Percentiles rank a stretch among this genome's conserved stretches.
Evolutionary conservation across 2,888 invertebrate genomes (phyloP).

Genomic region (Melanotus villosus): DNA sequence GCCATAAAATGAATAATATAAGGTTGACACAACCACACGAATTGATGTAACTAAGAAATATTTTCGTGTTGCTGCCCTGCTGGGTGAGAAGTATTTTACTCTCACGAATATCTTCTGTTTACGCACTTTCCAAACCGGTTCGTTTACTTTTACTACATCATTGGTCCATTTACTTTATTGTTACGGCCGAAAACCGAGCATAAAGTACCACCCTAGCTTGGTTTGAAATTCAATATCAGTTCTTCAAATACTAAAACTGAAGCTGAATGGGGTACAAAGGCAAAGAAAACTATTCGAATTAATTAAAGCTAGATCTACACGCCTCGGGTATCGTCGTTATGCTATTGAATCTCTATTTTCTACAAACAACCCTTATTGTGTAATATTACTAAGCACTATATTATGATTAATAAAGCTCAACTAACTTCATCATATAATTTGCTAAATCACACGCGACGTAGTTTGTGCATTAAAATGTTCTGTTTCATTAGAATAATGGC

Average conservation of each 20-base stretch:
- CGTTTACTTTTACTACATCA: slow-evolving; percentile 10
- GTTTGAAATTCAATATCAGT: neutral
- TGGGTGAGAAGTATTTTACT: neutral
- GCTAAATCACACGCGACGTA: too few species aligned
- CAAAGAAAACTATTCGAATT: neutral
- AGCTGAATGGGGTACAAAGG: neutral
- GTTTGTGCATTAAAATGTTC: too few species aligned
- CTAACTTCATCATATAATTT: too few species aligned
- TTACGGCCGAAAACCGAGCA: slow-evolving; percentile 2
- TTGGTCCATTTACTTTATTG: slow-evolving; percentile 7
- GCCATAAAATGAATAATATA: neutral
- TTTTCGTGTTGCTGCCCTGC: slow-evolving; percentile 3
- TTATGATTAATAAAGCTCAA: too few species aligned
- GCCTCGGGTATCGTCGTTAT: neutral
- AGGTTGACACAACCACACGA: neutral
- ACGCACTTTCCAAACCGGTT: slow-evolving; percentile 3
- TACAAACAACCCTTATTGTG: too few species aligned
- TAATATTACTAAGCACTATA: too few species aligned
- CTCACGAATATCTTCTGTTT: slow-evolving; percentile 17
- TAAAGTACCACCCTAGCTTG: neutral
- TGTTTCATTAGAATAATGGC: too few species aligned
- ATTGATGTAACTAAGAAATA: slow-evolving; percentile 1
- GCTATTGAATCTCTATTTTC: too few species aligned
- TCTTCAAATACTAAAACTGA: neutral
- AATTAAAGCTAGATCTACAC: neutral